Percentiles rank a stretch among this genome's conserved stretches.
phyloP scores from a whole-genome alignment of 2,888 invertebrate genomes.

The Lasius platythorax region DNA sequence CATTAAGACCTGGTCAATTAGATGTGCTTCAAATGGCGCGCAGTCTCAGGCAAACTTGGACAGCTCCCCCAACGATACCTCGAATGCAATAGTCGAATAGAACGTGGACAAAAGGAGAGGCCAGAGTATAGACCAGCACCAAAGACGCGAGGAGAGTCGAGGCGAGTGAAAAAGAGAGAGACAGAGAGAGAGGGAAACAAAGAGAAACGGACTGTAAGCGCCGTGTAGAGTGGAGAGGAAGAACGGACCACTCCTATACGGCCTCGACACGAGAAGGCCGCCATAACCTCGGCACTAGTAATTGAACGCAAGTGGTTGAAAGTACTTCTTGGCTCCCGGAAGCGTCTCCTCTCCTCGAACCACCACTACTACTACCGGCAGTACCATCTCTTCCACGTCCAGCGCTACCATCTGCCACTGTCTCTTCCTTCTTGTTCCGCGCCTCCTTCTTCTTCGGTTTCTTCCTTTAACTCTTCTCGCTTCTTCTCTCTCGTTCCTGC shows the following conservation, averaged over 20 bases:
- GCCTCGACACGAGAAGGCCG: conserved; percentile 79
- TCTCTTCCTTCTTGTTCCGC: conserved; percentile 57
- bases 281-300: conserved; percentile 82
- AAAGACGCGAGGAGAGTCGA: conserved; percentile 15
- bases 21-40: conserved; percentile 74
- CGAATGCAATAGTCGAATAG: conserved; percentile 61
- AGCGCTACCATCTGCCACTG: conserved; percentile 51
- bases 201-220: conserved; percentile 42
- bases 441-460: conserved; percentile 17
- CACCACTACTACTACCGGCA: conserved; percentile 63
- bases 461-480: conserved; percentile 46
- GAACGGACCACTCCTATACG: conserved; percentile 77
- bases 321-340: conserved; percentile 80
- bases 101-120: conserved; percentile 65
- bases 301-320: conserved; percentile 84
- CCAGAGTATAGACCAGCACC: conserved; percentile 34
- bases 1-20: conserved; percentile 81
- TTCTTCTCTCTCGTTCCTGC: conserved; percentile 8
- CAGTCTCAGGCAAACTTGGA: conserved; percentile 75
- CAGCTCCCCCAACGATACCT: conserved; percentile 61
- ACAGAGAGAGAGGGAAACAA: conserved; percentile 40
- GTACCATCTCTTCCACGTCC: conserved; percentile 57
- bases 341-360: conserved; percentile 72
- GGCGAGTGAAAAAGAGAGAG: neutral
- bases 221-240: conserved; percentile 56